phyloP scores from a whole-genome alignment of 2,888 invertebrate species.

The Thymelicus lineola region DNA sequence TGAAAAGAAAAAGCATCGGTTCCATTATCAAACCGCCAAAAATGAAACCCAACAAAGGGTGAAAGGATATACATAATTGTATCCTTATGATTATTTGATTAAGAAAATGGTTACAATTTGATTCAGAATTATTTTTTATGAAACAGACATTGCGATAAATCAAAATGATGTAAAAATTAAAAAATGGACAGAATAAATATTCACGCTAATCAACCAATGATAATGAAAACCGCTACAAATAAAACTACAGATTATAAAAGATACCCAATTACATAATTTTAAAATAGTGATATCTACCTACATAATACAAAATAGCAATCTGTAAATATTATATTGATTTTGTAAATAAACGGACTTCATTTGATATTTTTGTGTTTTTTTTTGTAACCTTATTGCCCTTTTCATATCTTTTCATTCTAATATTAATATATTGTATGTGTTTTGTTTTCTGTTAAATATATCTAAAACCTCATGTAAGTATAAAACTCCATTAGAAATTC shows the following conservation, averaged over 20 bases:
- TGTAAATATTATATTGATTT: not conserved
- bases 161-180: not conserved
- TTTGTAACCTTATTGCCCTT: not conserved
- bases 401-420: no score
- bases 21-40: conserved; percentile 73
- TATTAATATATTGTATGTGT: conserved; percentile 42
- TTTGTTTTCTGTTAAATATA: conserved; percentile 54
- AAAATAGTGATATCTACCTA: no score
- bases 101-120: no score
- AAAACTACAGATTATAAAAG: not conserved
- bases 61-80: not conserved
- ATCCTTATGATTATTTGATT: no score
- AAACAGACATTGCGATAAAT: no score
- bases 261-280: no score
- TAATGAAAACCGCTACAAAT: not conserved
- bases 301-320: not conserved
- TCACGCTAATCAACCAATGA: no score
- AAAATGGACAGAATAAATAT: not conserved
- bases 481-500: conserved; percentile 66
- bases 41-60: conserved; percentile 66
- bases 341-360: not conserved
- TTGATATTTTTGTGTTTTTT: not conserved
- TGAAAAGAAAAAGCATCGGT: conserved; percentile 71
- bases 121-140: no score
- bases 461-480: conserved; percentile 61